These are phyloP conservation scores for Ornithoptera alexandrae DNA, from an alignment of 2,888 invertebrate genomes.

Conservation along the genomic window DNA sequence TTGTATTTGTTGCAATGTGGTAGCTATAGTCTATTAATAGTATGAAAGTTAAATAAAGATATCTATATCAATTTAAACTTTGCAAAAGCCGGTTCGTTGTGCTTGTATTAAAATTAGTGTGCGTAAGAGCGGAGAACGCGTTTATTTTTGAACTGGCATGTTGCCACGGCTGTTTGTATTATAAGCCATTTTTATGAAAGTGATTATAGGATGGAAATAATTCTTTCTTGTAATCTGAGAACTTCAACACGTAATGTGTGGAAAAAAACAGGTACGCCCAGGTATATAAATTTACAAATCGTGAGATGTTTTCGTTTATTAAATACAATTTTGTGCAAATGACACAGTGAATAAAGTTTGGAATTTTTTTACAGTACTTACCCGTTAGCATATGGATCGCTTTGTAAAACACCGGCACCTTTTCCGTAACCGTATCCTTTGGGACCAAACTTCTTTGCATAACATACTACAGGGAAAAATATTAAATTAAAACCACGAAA, in stretches of 20 bases:
- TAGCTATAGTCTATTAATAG: background rate
- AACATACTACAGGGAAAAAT: constrained; percentile 87
- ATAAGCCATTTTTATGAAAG: constrained; percentile 81
- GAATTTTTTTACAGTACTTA: constrained; percentile 66
- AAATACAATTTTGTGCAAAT: background rate
- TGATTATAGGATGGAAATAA: constrained; percentile 78
- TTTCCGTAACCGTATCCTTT: constrained; percentile 98
- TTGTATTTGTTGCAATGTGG: background rate
- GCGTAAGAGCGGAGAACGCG: constrained; percentile 71
- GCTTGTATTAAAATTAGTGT: constrained; percentile 75
- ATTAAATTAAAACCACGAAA: constrained; percentile 41
- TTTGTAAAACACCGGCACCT: constrained; percentile 96
- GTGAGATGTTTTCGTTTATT: background rate
- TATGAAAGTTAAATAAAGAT: background rate
- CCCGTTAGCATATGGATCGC: constrained; percentile 92
- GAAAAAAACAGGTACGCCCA: background rate
- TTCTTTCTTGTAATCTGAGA: constrained; percentile 77
- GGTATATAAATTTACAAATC: background rate
- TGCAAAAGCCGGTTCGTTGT: constrained; percentile 39
- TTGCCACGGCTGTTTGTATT: constrained; percentile 79
- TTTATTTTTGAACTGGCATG: constrained; percentile 73
- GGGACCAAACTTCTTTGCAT: constrained; percentile 98
- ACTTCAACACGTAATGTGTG: constrained; percentile 47
- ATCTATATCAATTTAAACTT: constrained; percentile 19
- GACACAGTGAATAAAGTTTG: background rate